These are phyloP conservation scores for Grallaria varia DNA, from an alignment of 2,113 vertebrate species.

Conservation along the genomic window DNA sequence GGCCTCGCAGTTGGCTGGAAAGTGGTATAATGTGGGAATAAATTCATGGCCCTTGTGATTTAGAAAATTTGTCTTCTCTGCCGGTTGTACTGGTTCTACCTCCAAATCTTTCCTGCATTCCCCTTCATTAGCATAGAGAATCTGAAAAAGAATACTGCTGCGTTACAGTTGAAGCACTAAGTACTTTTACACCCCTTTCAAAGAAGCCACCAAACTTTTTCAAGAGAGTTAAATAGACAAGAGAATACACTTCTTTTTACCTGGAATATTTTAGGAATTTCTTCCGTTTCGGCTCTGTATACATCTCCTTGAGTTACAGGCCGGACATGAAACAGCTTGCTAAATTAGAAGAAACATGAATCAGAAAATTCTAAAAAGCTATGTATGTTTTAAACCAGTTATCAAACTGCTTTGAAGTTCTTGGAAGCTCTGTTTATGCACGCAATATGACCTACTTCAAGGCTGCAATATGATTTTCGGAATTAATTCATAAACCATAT, in stretches of 20 bases:
- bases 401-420: neutral
- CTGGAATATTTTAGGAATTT: constrained; percentile 99
- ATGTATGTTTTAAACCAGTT: neutral
- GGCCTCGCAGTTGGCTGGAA: constrained; percentile 97
- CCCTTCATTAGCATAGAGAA: constrained; percentile 97
- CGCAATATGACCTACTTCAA: neutral
- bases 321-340: constrained; percentile 97
- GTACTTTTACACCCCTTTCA: neutral
- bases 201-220: neutral
- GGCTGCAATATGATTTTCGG: neutral
- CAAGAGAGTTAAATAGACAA: neutral
- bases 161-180: neutral
- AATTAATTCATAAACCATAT: neutral
- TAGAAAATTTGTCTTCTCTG: constrained; percentile 94
- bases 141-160: constrained; percentile 73
- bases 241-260: constrained; percentile 63
- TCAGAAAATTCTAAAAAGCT: constrained; percentile 4
- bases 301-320: constrained; percentile 98
- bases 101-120: constrained; percentile 96
- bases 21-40: constrained; percentile 97
- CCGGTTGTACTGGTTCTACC: constrained; percentile 85
- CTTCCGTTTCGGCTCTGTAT: constrained; percentile 95
- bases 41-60: constrained; percentile 99
- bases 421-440: neutral
- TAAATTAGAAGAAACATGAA: constrained; percentile 63